A percentile compares a stretch with the other conserved stretches of the same genome.
phyloP scores from a whole-genome alignment of 2,797 vertebrate species.

The Sebastes umbrosus region DNA sequence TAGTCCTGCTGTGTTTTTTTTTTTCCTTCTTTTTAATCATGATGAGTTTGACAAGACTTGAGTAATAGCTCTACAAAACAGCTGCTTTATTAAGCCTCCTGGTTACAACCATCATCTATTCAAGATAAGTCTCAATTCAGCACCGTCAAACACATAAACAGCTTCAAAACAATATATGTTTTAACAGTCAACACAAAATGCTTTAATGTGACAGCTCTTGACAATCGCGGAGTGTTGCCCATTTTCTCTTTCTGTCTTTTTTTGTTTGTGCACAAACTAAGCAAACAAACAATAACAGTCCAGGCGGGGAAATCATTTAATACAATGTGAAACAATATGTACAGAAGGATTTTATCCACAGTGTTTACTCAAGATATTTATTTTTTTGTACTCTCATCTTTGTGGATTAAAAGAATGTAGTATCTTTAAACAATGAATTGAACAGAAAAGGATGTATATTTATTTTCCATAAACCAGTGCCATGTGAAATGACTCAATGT shows the following conservation, averaged over 20 bases:
- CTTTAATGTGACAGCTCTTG: conserved; percentile 71
- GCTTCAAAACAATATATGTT: conserved; percentile 4
- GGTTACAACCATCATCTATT: background rate
- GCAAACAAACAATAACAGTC: conserved; percentile 23
- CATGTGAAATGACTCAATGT: conserved; percentile 54
- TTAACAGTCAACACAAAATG: conserved; percentile 33
- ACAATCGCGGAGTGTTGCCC: conserved; percentile 72
- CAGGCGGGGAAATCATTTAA: background rate
- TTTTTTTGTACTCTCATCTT: conserved; percentile 43
- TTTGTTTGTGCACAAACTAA: conserved; percentile 27
- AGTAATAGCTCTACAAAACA: background rate
- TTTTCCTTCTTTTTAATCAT: background rate
- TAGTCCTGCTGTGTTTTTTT: background rate
- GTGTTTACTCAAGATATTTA: conserved; percentile 28
- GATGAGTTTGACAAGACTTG: background rate
- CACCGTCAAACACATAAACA: background rate
- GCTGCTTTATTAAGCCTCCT: background rate
- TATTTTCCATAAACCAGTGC: conserved; percentile 58
- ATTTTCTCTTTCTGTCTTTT: conserved; percentile 11
- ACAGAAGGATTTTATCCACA: conserved; percentile 27
- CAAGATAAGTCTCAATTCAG: conserved; percentile 10
- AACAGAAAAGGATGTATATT: conserved; percentile 60
- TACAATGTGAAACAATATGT: conserved; percentile 38
- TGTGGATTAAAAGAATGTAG: conserved; percentile 51
- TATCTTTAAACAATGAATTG: conserved; percentile 18